phyloP scores from a whole-genome alignment of 2,113 vertebrate species.

The Mobula birostris region DNA sequence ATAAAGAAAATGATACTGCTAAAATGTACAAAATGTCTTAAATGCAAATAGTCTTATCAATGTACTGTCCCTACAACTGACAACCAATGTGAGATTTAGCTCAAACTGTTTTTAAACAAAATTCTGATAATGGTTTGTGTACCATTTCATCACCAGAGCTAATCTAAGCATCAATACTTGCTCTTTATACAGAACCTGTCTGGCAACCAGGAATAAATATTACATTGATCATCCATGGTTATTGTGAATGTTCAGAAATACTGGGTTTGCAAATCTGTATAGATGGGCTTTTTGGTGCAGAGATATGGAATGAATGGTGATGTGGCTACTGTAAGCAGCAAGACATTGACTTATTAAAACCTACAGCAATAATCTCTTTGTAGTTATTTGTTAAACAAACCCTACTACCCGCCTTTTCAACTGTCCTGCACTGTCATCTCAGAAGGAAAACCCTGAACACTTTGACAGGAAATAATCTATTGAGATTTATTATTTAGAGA shows the following conservation, averaged over 20 bases:
- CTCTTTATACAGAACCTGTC: constrained; percentile 20
- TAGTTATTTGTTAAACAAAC: not conserved
- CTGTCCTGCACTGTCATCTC: not conserved
- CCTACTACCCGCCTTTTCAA: not conserved
- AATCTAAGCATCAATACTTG: constrained; percentile 24
- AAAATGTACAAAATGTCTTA: constrained; percentile 32
- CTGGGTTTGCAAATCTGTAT: constrained; percentile 20
- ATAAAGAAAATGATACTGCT: constrained; percentile 30
- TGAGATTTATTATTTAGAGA: not conserved
- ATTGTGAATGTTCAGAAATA: not conserved
- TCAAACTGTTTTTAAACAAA: constrained; percentile 33
- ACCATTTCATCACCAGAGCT: constrained; percentile 28
- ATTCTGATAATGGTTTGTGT: constrained; percentile 23
- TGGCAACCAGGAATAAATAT: not conserved
- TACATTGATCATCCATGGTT: not conserved
- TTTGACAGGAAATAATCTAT: not conserved
- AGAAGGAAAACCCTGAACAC: not conserved
- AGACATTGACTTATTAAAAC: constrained; percentile 14
- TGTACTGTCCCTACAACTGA: constrained; percentile 3
- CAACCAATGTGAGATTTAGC: constrained; percentile 12
- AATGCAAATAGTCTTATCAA: constrained; percentile 37
- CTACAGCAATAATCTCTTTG: not conserved
- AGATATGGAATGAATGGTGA: constrained; percentile 32
- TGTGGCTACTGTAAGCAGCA: constrained; percentile 15
- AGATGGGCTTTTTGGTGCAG: constrained; percentile 23